Base-by-base conservation (phyloP, 2,888 invertebrate genomes). In the Catocala fraxini region DNA sequence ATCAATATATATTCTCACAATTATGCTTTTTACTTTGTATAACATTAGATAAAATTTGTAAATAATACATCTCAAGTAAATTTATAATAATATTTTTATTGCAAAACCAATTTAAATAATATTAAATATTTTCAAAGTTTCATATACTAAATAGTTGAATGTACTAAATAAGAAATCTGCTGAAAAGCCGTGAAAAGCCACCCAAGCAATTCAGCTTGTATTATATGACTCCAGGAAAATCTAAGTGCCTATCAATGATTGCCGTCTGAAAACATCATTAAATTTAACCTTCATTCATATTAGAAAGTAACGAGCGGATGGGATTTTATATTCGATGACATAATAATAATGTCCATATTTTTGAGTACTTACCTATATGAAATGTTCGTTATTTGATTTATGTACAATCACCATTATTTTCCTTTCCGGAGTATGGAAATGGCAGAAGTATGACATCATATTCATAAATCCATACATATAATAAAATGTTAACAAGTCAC, bases 281-380 rank as follows among this genome's bases (percentile, higher is more conserved):
- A 52, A 42, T 52, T 52, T 25, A n/a, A 52, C 25, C 52, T 25
- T 42, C 13, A 52, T 42, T 52, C 42, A 25, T 52, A 42, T 39
- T 15, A 15, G 15, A 15, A 39, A 51, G 41, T 51, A 43, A 42
- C 43, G 33, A 52, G 39, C 4, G 4, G 12, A 45, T 45, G 10
- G 34, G 45, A 53, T 53, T 45, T 54, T 45, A 45, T 45, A 54
- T 45, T 45, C 34, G 45, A n/a, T 43, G 53, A 35, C 45, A 52
- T 53, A 43, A 15, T 53, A 53, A 53, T 53, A 33, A 42, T 53
- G 33, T 53, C 47, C 41, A 53, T 59, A 47, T 59, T 59, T 59
- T 48, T 43, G 34, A 52, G 35, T 39, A 42, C 43, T 43, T 53
- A 6, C 52, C 4, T 1, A 25, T 3, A 42, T 43, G n/a, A 43